phyloP scores from a whole-genome alignment of 2,888 invertebrate genomes.

The Rosalia funebris region DNA sequence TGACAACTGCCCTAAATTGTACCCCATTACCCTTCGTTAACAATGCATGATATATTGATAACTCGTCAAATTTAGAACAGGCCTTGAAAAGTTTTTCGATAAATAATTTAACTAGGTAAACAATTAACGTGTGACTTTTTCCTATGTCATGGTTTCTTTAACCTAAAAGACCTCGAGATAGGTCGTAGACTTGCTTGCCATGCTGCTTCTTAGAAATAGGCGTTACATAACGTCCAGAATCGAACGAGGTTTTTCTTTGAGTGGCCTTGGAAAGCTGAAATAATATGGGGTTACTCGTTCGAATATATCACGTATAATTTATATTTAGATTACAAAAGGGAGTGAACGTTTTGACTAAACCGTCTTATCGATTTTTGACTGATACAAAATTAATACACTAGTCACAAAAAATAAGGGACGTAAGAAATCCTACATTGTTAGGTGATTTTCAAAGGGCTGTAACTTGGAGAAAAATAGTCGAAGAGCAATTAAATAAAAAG shows the following conservation, averaged over 20 bases:
- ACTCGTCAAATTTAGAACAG: slow-evolving; percentile 9
- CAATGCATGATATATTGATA: slow-evolving; percentile 9
- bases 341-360: too few species aligned
- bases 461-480: too few species aligned
- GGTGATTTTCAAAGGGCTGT: too few species aligned
- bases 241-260: neutral
- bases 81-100: slow-evolving; percentile 14
- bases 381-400: too few species aligned
- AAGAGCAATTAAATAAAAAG: too few species aligned
- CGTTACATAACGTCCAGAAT: neutral
- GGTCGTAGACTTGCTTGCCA: slow-evolving; percentile 1
- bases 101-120: slow-evolving; percentile 10
- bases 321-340: too few species aligned
- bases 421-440: too few species aligned
- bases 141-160: neutral
- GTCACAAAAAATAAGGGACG: too few species aligned
- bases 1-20: too few species aligned
- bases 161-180: neutral
- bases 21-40: slow-evolving; percentile 4
- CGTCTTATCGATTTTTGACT: too few species aligned
- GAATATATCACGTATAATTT: too few species aligned
- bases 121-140: slow-evolving; percentile 15
- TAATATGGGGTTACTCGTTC: too few species aligned
- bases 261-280: neutral
- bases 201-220: neutral